These are phyloP conservation scores for Picus viridis DNA, from an alignment of 2,797 vertebrate genomes.

Conservation along the genomic window DNA sequence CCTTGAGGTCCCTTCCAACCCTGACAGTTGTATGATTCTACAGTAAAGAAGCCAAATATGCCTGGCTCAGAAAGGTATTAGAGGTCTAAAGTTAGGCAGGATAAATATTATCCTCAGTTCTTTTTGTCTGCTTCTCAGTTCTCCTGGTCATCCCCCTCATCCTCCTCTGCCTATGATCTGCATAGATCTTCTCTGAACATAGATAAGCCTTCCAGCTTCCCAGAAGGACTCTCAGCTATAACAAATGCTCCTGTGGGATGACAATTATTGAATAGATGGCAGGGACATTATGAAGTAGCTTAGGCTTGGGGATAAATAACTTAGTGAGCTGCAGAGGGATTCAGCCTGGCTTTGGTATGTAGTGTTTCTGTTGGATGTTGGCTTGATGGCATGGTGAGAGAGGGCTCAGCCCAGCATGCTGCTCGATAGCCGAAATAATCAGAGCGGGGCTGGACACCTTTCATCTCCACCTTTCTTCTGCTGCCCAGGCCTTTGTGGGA, in stretches of 20 bases:
- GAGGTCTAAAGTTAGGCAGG: not conserved
- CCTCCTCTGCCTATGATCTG: not conserved
- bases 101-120: not conserved
- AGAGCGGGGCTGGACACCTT: not conserved
- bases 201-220: not conserved
- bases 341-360: conserved; percentile 18
- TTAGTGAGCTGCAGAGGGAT: not conserved
- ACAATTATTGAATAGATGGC: not conserved
- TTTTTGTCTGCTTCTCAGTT: conserved; percentile 1
- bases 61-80: not conserved
- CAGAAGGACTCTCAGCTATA: not conserved
- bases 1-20: too few species aligned
- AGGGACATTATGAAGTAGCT: not conserved
- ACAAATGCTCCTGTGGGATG: not conserved
- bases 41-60: not conserved
- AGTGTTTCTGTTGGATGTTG: not conserved
- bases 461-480: not conserved
- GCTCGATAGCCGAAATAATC: not conserved
- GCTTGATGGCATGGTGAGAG: not conserved
- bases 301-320: not conserved
- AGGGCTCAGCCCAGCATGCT: not conserved
- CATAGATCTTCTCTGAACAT: not conserved
- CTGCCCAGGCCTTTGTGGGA: not conserved
- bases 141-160: not conserved
- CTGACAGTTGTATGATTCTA: too few species aligned